Conservation (phyloP, 2,113 vertebrate genomes). For the Sceloporus undulatus region DNA sequence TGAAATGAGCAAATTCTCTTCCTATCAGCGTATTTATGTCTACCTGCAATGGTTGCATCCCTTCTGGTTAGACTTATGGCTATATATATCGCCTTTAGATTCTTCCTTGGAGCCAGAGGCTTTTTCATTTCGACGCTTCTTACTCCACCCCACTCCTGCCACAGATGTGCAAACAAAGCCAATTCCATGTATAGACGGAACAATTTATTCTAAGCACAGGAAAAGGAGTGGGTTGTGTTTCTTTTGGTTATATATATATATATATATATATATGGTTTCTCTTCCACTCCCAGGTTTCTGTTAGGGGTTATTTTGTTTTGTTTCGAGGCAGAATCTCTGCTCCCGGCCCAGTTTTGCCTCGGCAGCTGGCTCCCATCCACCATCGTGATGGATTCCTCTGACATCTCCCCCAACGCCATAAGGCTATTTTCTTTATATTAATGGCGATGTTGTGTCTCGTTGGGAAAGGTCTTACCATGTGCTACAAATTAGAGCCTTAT, state of each 20-base stretch:
- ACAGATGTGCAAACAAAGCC: neutral
- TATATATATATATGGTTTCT: no score
- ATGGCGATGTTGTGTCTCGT: constrained; percentile 25
- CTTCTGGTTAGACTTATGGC: no score
- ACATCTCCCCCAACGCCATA: constrained; percentile 16
- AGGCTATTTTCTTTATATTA: constrained; percentile 37
- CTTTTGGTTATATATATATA: neutral
- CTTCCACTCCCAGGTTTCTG: neutral
- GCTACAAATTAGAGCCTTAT: constrained; percentile 12
- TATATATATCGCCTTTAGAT: no score
- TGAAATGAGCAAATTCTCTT: no score
- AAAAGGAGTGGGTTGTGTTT: neutral
- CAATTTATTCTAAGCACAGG: neutral
- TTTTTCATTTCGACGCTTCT: no score
- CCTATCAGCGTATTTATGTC: no score
- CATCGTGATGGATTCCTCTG: constrained; percentile 13
- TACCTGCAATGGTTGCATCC: no score
- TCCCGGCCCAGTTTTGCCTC: neutral
- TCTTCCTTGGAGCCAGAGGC: no score
- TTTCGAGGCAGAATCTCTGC: neutral
- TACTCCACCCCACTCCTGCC: no score
- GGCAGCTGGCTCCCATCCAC: constrained; percentile 3
- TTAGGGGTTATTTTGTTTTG: neutral
- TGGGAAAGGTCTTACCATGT: constrained; percentile 28
- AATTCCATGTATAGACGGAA: no score